Base-by-base conservation (phyloP, 2,888 invertebrate genomes). In the Drosophila affinis region DNA sequence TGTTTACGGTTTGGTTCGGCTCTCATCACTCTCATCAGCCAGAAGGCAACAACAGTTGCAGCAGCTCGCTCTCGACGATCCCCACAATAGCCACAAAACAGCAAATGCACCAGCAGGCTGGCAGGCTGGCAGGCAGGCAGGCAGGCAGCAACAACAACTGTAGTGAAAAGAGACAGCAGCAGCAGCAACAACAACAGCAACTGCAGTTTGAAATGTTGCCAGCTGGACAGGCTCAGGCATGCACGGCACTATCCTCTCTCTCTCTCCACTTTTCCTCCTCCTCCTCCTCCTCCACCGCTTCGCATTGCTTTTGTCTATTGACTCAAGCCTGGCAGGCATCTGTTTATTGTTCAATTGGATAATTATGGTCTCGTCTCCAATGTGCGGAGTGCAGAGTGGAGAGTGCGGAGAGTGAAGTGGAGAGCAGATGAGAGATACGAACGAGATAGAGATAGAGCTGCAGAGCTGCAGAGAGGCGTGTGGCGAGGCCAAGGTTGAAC, bases 291-390 rank as follows among this genome's bases (percentile, higher is more conserved):
- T 14, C 18, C 27, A 12, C 14, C 14, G 56, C 34, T 34, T 29
- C 18, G 21, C 34, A 34, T 14, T 5, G 62, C 62, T 77, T 71
- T 82, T 86, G 81, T 79, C 73, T 78, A 86, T 86, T 77, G 83
- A 73, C 81, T 81, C 61, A 68, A 76, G 59, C 77, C 72, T 74
- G 79, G 70, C 76, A 82, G 85, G 75, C 85, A 81, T 80, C 83
- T 85, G 85, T 81, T 87, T 85, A 87, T 86, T 87, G 83, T 86
- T 81, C 79, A 87, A 86, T 86, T 87, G 76, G 79, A 83, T 86
- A 87, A 87, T 87, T 87, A 82, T 81, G 81, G 78, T 69, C 73
- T 65, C 55, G 78, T 69, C 73, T 65, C 55, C 65, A 67, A 49
- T 72, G 74, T 12, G 65, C 55, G 64, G 49, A 64, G 24, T 7